Conservation (phyloP, 2,797 vertebrate species). For the Pyrocephalus nanus region DNA sequence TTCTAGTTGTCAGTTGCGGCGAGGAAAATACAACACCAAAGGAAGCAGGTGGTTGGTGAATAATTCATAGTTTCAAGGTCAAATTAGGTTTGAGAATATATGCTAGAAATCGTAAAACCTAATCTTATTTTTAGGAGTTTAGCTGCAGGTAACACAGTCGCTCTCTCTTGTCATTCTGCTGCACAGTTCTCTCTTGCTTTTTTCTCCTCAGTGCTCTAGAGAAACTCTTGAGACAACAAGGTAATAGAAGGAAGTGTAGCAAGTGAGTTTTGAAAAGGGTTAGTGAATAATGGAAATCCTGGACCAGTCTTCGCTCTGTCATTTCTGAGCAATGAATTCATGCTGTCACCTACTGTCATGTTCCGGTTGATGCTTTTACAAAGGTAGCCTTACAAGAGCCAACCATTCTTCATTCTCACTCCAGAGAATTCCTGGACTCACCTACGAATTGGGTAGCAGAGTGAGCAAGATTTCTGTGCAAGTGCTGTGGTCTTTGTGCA, state of each 20-base stretch:
- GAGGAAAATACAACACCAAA: not conserved
- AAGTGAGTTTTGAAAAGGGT: not conserved
- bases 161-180: not conserved
- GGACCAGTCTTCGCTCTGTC: not conserved
- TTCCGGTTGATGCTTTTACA: not conserved
- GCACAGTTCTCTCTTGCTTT: not conserved
- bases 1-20: conserved; percentile 41
- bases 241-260: not conserved
- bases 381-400: not conserved
- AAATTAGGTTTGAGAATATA: not conserved
- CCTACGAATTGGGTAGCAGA: not conserved
- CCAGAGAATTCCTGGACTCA: not conserved
- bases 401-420: not conserved
- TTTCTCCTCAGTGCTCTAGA: not conserved
- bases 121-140: not conserved
- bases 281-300: not conserved
- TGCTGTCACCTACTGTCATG: not conserved
- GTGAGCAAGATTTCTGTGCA: not conserved
- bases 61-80: not conserved
- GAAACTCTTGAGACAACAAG: not conserved
- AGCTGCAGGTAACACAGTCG: not conserved
- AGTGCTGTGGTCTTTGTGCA: not conserved
- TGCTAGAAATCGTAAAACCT: not conserved
- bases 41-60: conserved; percentile 40
- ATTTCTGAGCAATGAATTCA: not conserved